Evolutionary conservation across 1,140 invertebrate genomes (phyloP), one percentile per base, ranked within the genome.

Genomic region (Drosophila navojoa): DNA sequence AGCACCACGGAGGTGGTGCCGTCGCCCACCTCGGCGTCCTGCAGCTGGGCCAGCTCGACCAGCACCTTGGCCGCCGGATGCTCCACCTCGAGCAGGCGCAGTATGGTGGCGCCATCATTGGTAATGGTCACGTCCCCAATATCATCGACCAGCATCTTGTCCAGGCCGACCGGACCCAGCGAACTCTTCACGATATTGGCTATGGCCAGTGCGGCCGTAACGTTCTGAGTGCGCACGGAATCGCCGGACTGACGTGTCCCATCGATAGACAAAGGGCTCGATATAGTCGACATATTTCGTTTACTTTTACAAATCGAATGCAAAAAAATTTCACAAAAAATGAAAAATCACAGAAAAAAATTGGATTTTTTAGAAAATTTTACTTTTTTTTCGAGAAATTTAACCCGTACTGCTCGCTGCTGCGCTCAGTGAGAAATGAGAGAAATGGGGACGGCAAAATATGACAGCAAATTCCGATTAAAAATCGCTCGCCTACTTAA

Each of bases 61-160:
- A 99, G 93, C 29, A 99, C 97, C 90, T 91, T 92, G 57, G 98
- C 98, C 71, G 99, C 98, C 54, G 99, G 99, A 92, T 99, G 99
- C 93, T 99, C 99, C 7, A 99, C 99, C 93, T 99, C 99, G 52
- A 99, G 93, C 71, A 99, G 94, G 90, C 97, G 97, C 35, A 99
- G 94, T 92, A 99, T 99, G 10, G 99, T 99, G 42, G 99, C 99
- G 54, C 99, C 99, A 94, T 99, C 99, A 94, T 99, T 99, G 6
- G 99, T 99, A 42, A 99, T 97, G 22, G 98, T 99, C 0, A 99
- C 97, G 95, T 99, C 98, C 84, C 99, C 99, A 94, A 99, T 98
- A 91, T 99, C 99, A 94, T 99, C 99, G 0, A 99, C 98, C 73
- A 99, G 93, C 99, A 99, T 99, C 95, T 99, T 99, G 92, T 99